phyloP scores from a whole-genome alignment of 2,888 invertebrate species.

The Drosophila diplacantha region DNA sequence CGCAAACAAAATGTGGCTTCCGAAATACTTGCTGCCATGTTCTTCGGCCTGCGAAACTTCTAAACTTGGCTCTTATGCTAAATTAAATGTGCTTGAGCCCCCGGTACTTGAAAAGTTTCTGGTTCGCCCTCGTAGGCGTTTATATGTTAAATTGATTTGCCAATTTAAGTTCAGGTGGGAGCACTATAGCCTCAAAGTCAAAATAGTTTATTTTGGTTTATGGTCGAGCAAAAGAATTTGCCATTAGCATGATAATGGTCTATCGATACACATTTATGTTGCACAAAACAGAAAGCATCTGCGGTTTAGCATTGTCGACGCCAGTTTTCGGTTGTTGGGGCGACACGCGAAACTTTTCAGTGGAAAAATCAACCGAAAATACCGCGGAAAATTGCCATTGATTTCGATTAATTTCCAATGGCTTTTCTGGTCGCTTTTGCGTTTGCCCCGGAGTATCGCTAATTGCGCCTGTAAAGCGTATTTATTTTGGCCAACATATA shows the following conservation, averaged over 20 bases:
- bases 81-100: slow-evolving; percentile 59
- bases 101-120: slow-evolving; percentile 5
- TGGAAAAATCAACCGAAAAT: slow-evolving; percentile 35
- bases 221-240: not conserved
- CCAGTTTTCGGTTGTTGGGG: slow-evolving; percentile 24
- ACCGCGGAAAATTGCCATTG: slow-evolving; percentile 31
- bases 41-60: slow-evolving; percentile 37
- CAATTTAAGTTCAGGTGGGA: slow-evolving; percentile 18
- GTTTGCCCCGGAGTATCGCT: slow-evolving; percentile 15
- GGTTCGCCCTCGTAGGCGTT: slow-evolving; percentile 6
- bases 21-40: slow-evolving; percentile 14
- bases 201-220: slow-evolving; percentile 11
- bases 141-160: slow-evolving; percentile 32
- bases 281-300: slow-evolving; percentile 23
- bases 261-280: slow-evolving; percentile 22
- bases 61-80: slow-evolving; percentile 63
- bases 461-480: slow-evolving; percentile 27
- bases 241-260: slow-evolving; percentile 35
- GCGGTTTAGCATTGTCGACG: slow-evolving; percentile 33
- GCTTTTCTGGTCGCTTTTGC: slow-evolving; percentile 27
- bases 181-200: not conserved
- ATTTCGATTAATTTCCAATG: slow-evolving; percentile 43
- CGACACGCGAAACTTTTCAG: slow-evolving; percentile 29
- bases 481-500: not conserved
- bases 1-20: slow-evolving; percentile 44